Evolutionary conservation across 2,888 invertebrate genomes (phyloP).

Genomic region (Ophion ellenae): DNA sequence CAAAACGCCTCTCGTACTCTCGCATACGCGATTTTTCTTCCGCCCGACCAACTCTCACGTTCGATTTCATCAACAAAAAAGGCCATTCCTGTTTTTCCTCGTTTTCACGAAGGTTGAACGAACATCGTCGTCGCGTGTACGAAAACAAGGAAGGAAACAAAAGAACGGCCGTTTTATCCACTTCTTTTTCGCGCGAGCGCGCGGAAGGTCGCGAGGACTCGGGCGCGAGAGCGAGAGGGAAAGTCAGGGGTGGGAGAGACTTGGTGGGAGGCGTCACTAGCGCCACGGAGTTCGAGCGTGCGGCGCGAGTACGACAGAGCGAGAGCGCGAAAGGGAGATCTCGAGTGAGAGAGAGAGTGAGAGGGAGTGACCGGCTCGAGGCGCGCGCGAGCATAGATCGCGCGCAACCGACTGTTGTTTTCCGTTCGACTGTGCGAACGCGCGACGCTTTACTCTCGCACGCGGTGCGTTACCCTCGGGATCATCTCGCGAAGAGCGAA

Average conservation of each 20-base stretch:
- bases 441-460: constrained; percentile 69
- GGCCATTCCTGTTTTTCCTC: neutral
- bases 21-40: neutral
- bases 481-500: constrained; percentile 40
- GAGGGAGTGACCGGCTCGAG: constrained; percentile 70
- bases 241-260: constrained; percentile 60
- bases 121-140: constrained; percentile 23
- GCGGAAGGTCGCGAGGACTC: constrained; percentile 58
- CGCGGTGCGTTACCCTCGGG: constrained; percentile 67
- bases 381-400: constrained; percentile 66
- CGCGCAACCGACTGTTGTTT: constrained; percentile 69
- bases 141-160: constrained; percentile 38
- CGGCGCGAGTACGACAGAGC: neutral
- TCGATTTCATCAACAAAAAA: neutral
- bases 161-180: constrained; percentile 11
- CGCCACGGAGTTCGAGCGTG: constrained; percentile 63
- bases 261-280: constrained; percentile 63
- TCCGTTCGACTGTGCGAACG: constrained; percentile 67
- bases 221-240: constrained; percentile 50
- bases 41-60: neutral
- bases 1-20: neutral
- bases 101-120: constrained; percentile 20
- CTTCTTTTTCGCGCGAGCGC: constrained; percentile 32
- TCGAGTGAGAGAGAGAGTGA: constrained; percentile 65
- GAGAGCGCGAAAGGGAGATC: constrained; percentile 51